Evolutionary conservation across 2,113 vertebrate genomes (phyloP), one percentile per base, ranked within the genome.

Genomic region (Elanoides forficatus): DNA sequence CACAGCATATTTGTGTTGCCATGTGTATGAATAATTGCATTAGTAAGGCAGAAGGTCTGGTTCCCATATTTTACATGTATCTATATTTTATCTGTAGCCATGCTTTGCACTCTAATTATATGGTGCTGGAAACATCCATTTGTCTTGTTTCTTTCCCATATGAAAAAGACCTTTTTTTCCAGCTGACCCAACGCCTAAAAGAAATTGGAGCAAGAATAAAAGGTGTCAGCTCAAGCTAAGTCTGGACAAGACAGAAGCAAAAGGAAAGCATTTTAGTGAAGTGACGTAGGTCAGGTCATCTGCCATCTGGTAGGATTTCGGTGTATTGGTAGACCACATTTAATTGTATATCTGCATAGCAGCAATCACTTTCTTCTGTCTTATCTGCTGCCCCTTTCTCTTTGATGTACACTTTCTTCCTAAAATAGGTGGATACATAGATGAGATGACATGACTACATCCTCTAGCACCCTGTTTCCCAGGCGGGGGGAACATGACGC

Each of bases 11-110:
- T 94, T 94, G 71, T 93, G 90, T 95, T 90, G 92, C 90, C 94
- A 92, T 90, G 95, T 15, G 7, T 93, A 93, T 96, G 90, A 96
- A 93, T 92, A 95, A 96, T 95, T 94, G 82, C 90, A 90, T 96
- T 95, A 93, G 83, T 74, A 89, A 95, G 66, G 76, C 94, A 93
- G 94, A 94, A 95, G 93, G 65, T 89, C 93, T 95, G 43, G 68
- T 89, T 94, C 68, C 81, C 73, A 53, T 95, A 95, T 93, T 94
- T 92, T 90, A 91, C 55, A 75, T 60, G 81, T 79, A 90, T 90
- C 85, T 90, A 65, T 95, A 93, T 90, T 96, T 96, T 97, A 94
- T 94, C 92, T 88, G 62, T 83, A 81, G 70, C 88, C 78, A 62
- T 86, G 80, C 65, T 92, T 89, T 85, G 68, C 88, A 81, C 75